phyloP scores from a whole-genome alignment of 2,888 invertebrate genomes.

The Resseliella maxima region DNA sequence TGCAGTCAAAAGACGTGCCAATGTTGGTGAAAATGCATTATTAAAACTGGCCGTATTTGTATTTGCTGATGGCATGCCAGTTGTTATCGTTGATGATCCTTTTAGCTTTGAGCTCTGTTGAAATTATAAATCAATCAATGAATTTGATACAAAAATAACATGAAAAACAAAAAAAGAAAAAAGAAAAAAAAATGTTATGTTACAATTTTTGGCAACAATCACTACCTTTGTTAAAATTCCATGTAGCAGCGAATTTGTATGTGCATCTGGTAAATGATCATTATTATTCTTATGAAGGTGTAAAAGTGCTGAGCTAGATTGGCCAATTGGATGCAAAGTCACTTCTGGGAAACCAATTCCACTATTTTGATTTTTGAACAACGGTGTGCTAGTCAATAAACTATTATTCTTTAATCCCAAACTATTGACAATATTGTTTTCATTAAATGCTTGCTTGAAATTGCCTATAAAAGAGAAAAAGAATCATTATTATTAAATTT shows the following conservation, averaged over 20 bases:
- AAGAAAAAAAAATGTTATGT: background rate
- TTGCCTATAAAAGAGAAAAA: background rate
- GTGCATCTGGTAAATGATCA: conserved; percentile 66
- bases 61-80: conserved; percentile 58
- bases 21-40: conserved; percentile 71
- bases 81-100: conserved; percentile 58
- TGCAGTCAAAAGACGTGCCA: conserved; percentile 82
- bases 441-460: conserved; percentile 53
- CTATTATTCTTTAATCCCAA: conserved; percentile 28
- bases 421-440: conserved; percentile 5
- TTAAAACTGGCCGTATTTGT: conserved; percentile 59
- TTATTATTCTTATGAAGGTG: conserved; percentile 58
- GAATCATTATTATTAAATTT: too few species aligned
- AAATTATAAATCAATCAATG: background rate
- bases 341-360: conserved; percentile 79
- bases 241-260: conserved; percentile 77
- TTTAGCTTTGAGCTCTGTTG: conserved; percentile 13
- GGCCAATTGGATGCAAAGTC: conserved; percentile 77
- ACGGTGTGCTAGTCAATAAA: conserved; percentile 62
- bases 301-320: conserved; percentile 62
- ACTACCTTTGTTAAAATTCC: conserved; percentile 80
- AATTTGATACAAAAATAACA: background rate
- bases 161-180: background rate
- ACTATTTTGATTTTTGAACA: conserved; percentile 72
- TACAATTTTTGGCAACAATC: background rate